phyloP scores from a whole-genome alignment of 2,797 vertebrate genomes.

The Pangasius sanitwongsei region DNA sequence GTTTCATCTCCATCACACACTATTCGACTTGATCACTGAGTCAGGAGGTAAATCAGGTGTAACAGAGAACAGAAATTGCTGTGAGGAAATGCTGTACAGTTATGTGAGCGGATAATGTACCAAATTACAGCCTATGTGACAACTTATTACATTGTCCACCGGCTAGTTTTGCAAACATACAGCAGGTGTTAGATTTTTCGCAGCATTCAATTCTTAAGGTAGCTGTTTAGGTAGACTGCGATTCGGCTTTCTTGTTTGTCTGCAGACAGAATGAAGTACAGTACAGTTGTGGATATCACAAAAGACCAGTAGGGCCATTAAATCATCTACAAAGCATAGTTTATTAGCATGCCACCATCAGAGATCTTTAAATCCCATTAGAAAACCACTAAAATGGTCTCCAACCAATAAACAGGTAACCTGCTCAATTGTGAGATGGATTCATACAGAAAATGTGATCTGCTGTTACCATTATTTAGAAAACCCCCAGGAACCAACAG shows the following conservation, averaged over 20 bases:
- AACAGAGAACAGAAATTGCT: conserved; percentile 21
- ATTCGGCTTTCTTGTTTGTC: neutral
- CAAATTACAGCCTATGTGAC: conserved; percentile 19
- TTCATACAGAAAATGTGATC: neutral
- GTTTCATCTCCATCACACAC: neutral
- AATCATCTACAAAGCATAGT: too few species aligned
- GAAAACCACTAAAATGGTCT: neutral
- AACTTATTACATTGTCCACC: neutral
- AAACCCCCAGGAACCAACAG: neutral
- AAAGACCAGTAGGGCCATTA: neutral
- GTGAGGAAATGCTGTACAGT: conserved; percentile 3
- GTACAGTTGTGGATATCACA: neutral
- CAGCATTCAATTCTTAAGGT: neutral
- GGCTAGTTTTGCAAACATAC: neutral
- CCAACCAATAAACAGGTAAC: neutral
- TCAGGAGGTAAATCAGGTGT: neutral
- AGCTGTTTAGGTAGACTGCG: neutral
- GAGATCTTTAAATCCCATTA: neutral
- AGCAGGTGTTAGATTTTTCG: neutral
- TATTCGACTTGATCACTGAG: neutral
- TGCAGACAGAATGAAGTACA: neutral
- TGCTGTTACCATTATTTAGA: neutral
- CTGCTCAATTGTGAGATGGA: neutral
- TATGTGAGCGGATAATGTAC: neutral
- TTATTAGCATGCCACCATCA: neutral